Percentiles rank a stretch among this genome's conserved stretches.
Evolutionary conservation across 1,140 invertebrate genomes (phyloP).

Genomic region (Zaprionus davidi): DNA sequence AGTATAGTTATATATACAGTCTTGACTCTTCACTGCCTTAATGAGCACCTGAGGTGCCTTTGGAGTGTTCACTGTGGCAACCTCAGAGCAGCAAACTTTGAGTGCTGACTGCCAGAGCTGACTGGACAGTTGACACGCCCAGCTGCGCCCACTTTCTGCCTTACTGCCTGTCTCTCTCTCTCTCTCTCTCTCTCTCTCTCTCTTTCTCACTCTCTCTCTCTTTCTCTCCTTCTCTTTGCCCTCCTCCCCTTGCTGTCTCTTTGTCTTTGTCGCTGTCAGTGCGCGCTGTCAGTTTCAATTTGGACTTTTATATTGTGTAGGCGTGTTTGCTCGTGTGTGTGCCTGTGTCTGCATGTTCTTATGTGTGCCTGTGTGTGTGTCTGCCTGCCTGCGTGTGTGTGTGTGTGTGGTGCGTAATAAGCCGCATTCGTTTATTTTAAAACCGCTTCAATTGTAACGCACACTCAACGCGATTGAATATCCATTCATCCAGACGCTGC

Average conservation of each 20-base stretch:
- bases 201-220: neutral
- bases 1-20: too few relatives aligned
- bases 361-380: slow-evolving; percentile 11
- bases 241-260: neutral
- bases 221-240: neutral
- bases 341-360: neutral
- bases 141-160: neutral
- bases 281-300: slow-evolving; percentile 78
- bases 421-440: slow-evolving; percentile 80
- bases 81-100: too few relatives aligned
- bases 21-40: too few relatives aligned
- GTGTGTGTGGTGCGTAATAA: slow-evolving; percentile 63
- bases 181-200: neutral
- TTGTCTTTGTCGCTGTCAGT: slow-evolving; percentile 49
- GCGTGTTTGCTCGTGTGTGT: slow-evolving; percentile 19
- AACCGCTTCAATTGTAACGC: slow-evolving; percentile 77
- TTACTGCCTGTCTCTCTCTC: neutral
- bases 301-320: slow-evolving; percentile 73
- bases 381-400: slow-evolving; percentile 7
- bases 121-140: neutral
- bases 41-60: too few relatives aligned
- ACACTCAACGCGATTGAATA: slow-evolving; percentile 69
- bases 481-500: slow-evolving; percentile 50
- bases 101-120: neutral
- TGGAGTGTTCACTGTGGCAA: too few relatives aligned